These are phyloP conservation scores for Desoria tigrina DNA, from an alignment of 2,888 invertebrate species.

Conservation along the genomic window DNA sequence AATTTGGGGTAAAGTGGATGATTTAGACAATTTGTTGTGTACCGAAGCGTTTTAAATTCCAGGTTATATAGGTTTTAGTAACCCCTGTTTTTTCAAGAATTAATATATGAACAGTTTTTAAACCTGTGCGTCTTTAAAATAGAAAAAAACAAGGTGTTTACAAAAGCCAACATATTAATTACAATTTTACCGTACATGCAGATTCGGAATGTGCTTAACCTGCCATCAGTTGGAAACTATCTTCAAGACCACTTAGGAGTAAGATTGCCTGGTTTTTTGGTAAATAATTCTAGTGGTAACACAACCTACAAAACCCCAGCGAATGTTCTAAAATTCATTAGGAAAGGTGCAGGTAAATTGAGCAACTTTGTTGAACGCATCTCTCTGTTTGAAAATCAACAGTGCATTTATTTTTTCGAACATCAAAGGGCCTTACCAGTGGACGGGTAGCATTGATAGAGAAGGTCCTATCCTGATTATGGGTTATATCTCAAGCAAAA, in stretches of 20 bases:
- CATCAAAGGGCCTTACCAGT: background rate
- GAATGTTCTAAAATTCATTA: slow-evolving; percentile 26
- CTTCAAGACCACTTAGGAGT: slow-evolving; percentile 33
- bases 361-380: background rate
- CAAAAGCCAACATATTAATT: too few species aligned
- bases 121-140: too few species aligned
- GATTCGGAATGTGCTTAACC: slow-evolving; percentile 24
- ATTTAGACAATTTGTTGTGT: too few species aligned
- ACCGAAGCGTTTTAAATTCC: too few species aligned
- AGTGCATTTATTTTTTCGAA: background rate
- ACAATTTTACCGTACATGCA: too few species aligned
- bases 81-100: too few species aligned
- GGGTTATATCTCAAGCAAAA: slow-evolving; percentile 30
- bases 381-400: background rate
- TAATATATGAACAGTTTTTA: too few species aligned
- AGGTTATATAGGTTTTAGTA: too few species aligned
- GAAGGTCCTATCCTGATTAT: slow-evolving; percentile 1
- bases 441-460: background rate
- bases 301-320: slow-evolving; percentile 11
- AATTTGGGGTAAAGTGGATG: slow-evolving; percentile 11
- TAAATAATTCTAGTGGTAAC: slow-evolving; percentile 32
- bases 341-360: slow-evolving; percentile 26
- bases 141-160: too few species aligned
- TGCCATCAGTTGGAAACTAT: slow-evolving; percentile 34
- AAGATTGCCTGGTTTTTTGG: slow-evolving; percentile 2